phyloP scores from a whole-genome alignment of 2,888 invertebrate species.

The Cryptus armator region DNA sequence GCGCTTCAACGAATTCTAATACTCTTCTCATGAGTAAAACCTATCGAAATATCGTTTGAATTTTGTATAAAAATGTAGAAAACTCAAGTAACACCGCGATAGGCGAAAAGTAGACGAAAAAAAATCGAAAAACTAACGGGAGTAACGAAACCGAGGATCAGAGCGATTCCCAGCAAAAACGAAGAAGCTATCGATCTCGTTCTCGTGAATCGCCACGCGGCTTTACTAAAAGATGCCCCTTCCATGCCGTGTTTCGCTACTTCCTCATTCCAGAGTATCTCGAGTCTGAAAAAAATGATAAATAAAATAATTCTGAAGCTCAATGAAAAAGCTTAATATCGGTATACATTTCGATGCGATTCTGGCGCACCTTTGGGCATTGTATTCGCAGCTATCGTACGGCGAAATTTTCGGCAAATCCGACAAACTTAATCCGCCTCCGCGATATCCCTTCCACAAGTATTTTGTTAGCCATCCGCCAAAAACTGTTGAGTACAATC shows the following conservation, averaged over 20 bases:
- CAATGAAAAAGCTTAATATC: too few relatives aligned
- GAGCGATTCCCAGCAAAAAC: conserved; percentile 83
- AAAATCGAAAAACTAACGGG: conserved; percentile 83
- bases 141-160: conserved; percentile 85
- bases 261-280: conserved; percentile 86
- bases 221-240: conserved; percentile 85
- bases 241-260: conserved; percentile 83
- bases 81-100: background rate
- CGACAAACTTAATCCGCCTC: conserved; percentile 84
- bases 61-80: background rate
- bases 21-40: conserved; percentile 85
- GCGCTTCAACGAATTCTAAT: conserved; percentile 83
- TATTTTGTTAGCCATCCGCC: conserved; percentile 86
- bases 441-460: conserved; percentile 86
- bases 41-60: conserved; percentile 74
- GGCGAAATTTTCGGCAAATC: conserved; percentile 84
- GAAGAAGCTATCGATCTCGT: conserved; percentile 85
- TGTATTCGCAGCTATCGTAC: conserved; percentile 85
- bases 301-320: background rate
- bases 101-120: background rate
- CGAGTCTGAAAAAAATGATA: conserved; percentile 82
- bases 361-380: conserved; percentile 85
- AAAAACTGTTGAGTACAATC: conserved; percentile 86
- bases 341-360: background rate
- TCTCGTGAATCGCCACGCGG: conserved; percentile 85